Conservation (phyloP, 37 sponge, comb jelly and placozoan species). For the Ianthella basta region DNA sequence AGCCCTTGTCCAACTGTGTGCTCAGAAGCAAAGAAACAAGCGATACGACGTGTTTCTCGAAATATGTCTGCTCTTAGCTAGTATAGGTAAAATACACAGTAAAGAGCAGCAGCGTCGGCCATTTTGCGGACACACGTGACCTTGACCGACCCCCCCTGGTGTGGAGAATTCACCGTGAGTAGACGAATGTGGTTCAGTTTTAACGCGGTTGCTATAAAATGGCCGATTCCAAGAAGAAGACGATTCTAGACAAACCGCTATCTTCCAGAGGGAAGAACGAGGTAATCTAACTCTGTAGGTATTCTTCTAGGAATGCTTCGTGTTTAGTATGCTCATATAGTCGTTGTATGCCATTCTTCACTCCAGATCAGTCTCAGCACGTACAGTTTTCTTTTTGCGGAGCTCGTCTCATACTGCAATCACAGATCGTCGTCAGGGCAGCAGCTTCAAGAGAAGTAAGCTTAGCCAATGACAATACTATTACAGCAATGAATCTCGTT, state of each 20-base stretch:
- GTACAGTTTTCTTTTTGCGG: slow-evolving; percentile 95
- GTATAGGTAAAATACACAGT: no score
- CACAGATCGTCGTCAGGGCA: slow-evolving; percentile 74
- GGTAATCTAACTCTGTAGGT: slow-evolving; percentile 22
- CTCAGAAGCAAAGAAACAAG: no score
- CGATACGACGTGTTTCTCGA: no score
- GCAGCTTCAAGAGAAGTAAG: slow-evolving; percentile 92
- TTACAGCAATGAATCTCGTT: background rate
- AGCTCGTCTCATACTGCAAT: slow-evolving; percentile 93
- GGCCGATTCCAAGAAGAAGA: slow-evolving; percentile 21
- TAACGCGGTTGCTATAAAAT: background rate
- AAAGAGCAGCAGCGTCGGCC: no score
- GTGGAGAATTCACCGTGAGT: no score
- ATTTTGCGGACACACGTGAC: no score
- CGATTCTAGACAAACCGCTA: slow-evolving; percentile 64
- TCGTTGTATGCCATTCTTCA: no score
- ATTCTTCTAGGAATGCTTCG: background rate
- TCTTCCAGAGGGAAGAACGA: slow-evolving; percentile 56
- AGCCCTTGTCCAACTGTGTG: no score
- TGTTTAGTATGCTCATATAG: no score
- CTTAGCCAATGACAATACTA: background rate
- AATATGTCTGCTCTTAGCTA: no score
- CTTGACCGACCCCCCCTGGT: no score
- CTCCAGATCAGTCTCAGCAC: slow-evolving; percentile 84
- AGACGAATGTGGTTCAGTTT: no score